Conservation (phyloP, 2,797 vertebrate species). For the Enteromius trimaculatus region DNA sequence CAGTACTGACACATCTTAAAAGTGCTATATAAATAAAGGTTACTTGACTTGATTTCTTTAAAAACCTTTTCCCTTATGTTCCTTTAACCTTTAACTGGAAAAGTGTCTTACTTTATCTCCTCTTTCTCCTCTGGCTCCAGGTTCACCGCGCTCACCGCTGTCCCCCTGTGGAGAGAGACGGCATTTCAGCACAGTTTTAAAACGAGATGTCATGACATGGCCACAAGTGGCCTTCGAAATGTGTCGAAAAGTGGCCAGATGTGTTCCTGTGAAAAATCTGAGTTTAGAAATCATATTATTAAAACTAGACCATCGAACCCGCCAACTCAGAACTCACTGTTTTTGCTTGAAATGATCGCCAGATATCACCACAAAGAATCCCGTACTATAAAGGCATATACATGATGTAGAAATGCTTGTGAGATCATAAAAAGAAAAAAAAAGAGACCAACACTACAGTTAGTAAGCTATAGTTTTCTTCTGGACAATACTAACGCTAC, state of each 20-base stretch:
- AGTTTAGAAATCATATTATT: background rate
- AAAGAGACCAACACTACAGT: background rate
- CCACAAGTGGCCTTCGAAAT: background rate
- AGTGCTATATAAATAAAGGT: no score
- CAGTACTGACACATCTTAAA: no score
- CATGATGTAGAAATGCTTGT: background rate
- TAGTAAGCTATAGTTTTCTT: background rate
- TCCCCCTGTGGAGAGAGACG: conserved; percentile 80
- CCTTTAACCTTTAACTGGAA: background rate
- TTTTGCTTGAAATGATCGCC: background rate
- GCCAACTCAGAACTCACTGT: background rate
- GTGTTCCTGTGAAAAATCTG: background rate
- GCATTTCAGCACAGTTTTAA: conserved; percentile 34
- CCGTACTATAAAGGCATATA: background rate
- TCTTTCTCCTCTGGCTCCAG: conserved; percentile 81
- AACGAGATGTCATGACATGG: background rate
- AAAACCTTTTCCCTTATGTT: background rate
- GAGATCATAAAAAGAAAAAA: conserved; percentile 5
- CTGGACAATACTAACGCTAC: background rate
- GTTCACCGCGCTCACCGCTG: conserved; percentile 78
- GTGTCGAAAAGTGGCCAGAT: background rate
- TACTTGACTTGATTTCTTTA: no score
- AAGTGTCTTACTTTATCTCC: conserved; percentile 83
- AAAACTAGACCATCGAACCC: background rate
- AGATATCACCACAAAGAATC: background rate